A percentile compares a stretch with the other conserved stretches of the same genome.
Conservation (phyloP, 2,113 vertebrate genomes). For the Urocynchramus pylzowi region DNA sequence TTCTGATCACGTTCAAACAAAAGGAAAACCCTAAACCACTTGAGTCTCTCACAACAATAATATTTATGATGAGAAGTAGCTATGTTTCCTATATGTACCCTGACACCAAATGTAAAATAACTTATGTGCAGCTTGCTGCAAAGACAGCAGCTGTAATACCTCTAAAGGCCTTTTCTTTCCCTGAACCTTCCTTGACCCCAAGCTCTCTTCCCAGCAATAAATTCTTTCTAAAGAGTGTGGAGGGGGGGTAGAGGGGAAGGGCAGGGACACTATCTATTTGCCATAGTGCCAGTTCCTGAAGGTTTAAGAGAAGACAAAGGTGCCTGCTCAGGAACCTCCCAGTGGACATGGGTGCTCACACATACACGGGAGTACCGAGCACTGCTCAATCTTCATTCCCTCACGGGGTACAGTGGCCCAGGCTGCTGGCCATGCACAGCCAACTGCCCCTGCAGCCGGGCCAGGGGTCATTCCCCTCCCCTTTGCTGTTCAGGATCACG, state of each 20-base stretch:
- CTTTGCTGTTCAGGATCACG: background rate
- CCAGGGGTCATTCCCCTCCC: background rate
- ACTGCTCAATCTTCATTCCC: background rate
- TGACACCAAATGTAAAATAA: background rate
- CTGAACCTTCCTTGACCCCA: conserved; percentile 17
- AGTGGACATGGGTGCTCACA: background rate
- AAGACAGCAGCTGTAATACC: background rate
- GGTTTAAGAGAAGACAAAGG: background rate
- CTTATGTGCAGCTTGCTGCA: background rate
- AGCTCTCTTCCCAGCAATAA: conserved; percentile 18
- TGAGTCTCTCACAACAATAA: background rate
- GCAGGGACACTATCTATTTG: background rate
- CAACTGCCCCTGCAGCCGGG: background rate
- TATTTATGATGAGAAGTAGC: background rate
- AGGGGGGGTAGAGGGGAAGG: background rate
- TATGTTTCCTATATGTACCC: background rate
- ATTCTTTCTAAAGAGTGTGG: background rate
- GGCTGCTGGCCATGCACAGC: background rate
- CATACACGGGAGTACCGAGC: rapidly evolving
- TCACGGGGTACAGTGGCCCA: background rate
- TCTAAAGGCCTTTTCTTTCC: background rate
- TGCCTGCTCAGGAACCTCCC: background rate
- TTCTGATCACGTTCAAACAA: background rate
- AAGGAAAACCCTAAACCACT: background rate
- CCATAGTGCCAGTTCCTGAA: background rate